Evolutionary conservation across 2,888 invertebrate genomes (phyloP), one percentile per base, ranked within the genome.

Genomic region (Galerucella nymphaeae): DNA sequence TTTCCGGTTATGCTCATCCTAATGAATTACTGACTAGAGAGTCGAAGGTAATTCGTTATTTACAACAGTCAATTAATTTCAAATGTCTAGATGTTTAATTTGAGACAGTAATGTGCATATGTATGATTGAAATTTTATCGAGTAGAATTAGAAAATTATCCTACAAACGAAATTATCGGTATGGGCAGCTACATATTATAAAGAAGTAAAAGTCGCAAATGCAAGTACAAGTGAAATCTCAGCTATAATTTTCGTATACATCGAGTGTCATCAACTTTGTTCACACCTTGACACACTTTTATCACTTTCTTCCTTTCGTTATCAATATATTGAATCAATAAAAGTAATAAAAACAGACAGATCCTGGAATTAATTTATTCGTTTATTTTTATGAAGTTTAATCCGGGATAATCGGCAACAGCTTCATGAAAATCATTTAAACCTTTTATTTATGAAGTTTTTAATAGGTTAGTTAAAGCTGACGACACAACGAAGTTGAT

Each of bases 251-350:
- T 77, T 79, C 76, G 75, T 73, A 70, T 73, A 73, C 62, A 75
- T 74, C 74, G 75, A 77, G 77, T 79, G 78, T 77, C 77, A 76
- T 79, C 76, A 64, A 72, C 74, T 57, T 68, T 71, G 76, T 71
- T 76, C 78, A 78, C 79, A 77, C 79, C 80, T 80, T 80, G 80
- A 77, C 80, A 80, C 69, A 80, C 78, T 80, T 79, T 75, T 67
- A 73, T 77, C 77, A 77, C 79, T 79, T 79, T 80, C 79, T 77
- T 79, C 76, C 65, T 69, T 63, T 50, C 67, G 42, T 73, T 75
- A 76, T 75, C 74, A 76, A 30, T 68, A 41, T 62, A 71, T 61
- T 58, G 62, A 71, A 75, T 73, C 75, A 63, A 71, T 73, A 50
- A 61, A 50, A 53, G 57, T 67, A 58, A 69, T 68, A 70, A 53